Conservation (phyloP, 2,888 invertebrate genomes). For the Euplagia quadripunctaria region DNA sequence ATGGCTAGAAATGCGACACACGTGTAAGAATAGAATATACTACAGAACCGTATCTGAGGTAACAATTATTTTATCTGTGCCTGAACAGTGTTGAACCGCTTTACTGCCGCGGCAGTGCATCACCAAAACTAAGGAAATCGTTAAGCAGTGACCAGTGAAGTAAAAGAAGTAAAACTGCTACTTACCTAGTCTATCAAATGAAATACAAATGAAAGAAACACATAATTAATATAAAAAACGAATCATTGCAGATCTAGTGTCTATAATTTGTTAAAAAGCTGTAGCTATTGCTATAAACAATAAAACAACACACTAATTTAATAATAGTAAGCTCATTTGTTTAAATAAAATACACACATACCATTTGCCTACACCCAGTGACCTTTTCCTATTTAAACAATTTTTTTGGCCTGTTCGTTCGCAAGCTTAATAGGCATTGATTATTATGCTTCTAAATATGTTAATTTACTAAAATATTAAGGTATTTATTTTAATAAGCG, state of each 20-base stretch:
- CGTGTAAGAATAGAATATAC: background rate
- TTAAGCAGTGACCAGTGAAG: too few relatives aligned
- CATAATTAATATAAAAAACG: background rate
- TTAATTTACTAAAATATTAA: background rate
- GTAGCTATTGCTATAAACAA: background rate
- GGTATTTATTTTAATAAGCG: conserved; percentile 8
- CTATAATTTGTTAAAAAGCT: background rate
- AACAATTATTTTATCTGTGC: too few relatives aligned
- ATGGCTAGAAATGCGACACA: background rate
- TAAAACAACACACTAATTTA: too few relatives aligned
- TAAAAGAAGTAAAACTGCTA: background rate
- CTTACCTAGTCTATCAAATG: too few relatives aligned
- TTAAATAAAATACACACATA: too few relatives aligned
- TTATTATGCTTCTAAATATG: background rate
- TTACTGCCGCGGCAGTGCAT: too few relatives aligned
- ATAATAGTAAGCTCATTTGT: too few relatives aligned
- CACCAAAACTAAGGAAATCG: background rate
- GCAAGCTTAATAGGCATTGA: background rate
- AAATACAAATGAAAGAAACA: too few relatives aligned
- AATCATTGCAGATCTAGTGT: background rate
- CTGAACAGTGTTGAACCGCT: too few relatives aligned
- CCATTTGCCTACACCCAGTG: too few relatives aligned
- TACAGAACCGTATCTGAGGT: background rate
- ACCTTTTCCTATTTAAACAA: too few relatives aligned
- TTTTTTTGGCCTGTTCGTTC: background rate